Evolutionary conservation across 1,140 invertebrate species (phyloP).

Genomic region (Teleogryllus occipitalis): DNA sequence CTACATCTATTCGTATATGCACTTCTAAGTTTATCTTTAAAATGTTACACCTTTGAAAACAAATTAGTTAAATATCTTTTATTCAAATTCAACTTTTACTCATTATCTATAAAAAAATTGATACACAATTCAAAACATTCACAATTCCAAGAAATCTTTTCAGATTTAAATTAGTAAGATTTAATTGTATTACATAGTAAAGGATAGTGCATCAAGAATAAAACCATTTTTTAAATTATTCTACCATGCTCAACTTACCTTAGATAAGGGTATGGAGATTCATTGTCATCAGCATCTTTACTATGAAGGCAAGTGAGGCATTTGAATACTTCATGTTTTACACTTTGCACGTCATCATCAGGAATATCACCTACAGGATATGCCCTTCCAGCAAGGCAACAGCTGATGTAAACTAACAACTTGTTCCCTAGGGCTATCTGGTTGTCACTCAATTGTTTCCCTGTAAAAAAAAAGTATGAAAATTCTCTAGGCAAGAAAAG

Average conservation of each 20-base stretch:
- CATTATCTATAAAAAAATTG: no score
- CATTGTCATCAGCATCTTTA: constrained; percentile 52
- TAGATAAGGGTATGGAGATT: constrained; percentile 70
- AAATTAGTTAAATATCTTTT: no score
- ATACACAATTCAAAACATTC: no score
- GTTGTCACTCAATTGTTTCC: constrained; percentile 30
- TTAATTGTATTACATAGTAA: neutral
- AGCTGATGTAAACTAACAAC: constrained; percentile 84
- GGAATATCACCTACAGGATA: constrained; percentile 83
- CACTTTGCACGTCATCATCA: constrained; percentile 52
- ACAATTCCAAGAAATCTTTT: no score
- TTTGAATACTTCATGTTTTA: constrained; percentile 58
- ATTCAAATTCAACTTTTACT: no score
- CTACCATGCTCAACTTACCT: constrained; percentile 28
- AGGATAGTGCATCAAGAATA: neutral
- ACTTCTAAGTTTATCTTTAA: no score
- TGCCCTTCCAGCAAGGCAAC: constrained; percentile 83
- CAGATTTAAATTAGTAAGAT: no score
- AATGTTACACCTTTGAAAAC: no score
- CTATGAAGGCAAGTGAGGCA: constrained; percentile 52
- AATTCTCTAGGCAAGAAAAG: neutral
- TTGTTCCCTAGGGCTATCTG: constrained; percentile 68
- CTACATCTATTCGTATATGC: no score
- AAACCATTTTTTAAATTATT: neutral
- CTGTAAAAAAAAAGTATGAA: constrained; percentile 20